Evolutionary conservation across 2,888 invertebrate genomes (phyloP).

Genomic region (Parnassius orleans): DNA sequence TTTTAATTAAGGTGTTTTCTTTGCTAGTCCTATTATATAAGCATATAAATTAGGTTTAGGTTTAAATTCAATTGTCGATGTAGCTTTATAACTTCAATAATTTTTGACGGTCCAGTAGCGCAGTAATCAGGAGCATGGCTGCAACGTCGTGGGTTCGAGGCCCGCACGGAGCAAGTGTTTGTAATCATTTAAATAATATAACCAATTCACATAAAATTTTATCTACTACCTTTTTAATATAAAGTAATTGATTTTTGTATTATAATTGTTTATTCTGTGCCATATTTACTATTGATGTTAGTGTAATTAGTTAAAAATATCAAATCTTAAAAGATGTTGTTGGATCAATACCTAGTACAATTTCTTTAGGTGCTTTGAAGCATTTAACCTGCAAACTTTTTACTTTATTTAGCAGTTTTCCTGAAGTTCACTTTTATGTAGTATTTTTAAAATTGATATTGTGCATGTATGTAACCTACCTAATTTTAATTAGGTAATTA

Average conservation of each 20-base stretch:
- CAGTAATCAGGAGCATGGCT: no score
- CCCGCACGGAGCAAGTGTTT: no score
- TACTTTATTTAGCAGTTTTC: no score
- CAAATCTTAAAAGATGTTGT: conserved; percentile 25
- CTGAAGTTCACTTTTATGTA: no score
- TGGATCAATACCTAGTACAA: conserved; percentile 24
- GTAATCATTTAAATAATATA: neutral
- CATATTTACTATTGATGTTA: conserved; percentile 37
- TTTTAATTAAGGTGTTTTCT: conserved; percentile 24
- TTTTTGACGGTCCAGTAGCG: no score
- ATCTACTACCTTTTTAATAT: conserved; percentile 28
- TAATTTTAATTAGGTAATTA: neutral
- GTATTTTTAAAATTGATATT: no score
- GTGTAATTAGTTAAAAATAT: conserved; percentile 12
- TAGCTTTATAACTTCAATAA: conserved; percentile 27
- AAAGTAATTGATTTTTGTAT: conserved; percentile 26
- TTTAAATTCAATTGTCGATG: conserved; percentile 29
- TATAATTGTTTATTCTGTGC: conserved; percentile 41
- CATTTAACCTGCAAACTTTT: conserved; percentile 12
- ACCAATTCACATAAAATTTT: conserved; percentile 14
- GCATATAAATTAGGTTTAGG: conserved; percentile 38
- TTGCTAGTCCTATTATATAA: conserved; percentile 53
- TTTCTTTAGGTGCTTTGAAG: conserved; percentile 22
- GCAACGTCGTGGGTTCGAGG: no score
- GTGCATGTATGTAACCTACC: no score